Evolutionary conservation across 2,888 invertebrate genomes (phyloP), one percentile per base, ranked within the genome.

Genomic region (Escarpia spicata): DNA sequence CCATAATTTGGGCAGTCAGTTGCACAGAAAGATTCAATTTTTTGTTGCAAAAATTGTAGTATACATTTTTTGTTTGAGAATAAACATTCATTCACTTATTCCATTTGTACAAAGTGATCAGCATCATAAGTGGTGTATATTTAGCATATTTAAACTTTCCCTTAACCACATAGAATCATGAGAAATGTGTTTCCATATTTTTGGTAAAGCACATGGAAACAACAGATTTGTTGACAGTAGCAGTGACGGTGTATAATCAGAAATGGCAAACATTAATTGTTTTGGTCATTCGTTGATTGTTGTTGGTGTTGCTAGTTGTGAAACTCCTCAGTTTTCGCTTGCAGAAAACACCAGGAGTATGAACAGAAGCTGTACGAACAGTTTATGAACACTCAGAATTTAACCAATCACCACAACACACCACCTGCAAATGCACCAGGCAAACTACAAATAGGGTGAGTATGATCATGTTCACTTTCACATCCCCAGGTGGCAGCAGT

Each of bases 291-390:
- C 19, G n/a, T 75, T 75, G 75, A 75, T 75, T 15, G 3, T 26
- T 26, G 52, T 52, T 15, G 15, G 12, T 52, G 52, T 15, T 52
- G 4, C 52, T 9, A 52, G 52, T 15, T 19, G 26, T 75, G 75
- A 26, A 6, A 75, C 3, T 26, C 75, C 26, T 19, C 6, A 19
- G n/a, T 26, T 75, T 19, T 75, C 37, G 26, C 91, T 94, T 95
- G 2, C 95, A 96, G 96, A 92, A 96, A 96, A 94, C 96, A 96
- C 94, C 96, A 96, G 94, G 96, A 96, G 92, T 96, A 96, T 95
- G 96, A 96, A 95, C 96, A 96, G 95, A 96, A 96, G 93, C 94
- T 96, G 91, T 94, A 96, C 94, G 96, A 96, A 93, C 95, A 93
- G 91, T 94, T 90, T 90, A 93, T 94, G 93, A 94, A 94, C 90